These are phyloP conservation scores for Enteromius fasciolatus DNA, from an alignment of 2,797 vertebrate species.

Conservation along the genomic window DNA sequence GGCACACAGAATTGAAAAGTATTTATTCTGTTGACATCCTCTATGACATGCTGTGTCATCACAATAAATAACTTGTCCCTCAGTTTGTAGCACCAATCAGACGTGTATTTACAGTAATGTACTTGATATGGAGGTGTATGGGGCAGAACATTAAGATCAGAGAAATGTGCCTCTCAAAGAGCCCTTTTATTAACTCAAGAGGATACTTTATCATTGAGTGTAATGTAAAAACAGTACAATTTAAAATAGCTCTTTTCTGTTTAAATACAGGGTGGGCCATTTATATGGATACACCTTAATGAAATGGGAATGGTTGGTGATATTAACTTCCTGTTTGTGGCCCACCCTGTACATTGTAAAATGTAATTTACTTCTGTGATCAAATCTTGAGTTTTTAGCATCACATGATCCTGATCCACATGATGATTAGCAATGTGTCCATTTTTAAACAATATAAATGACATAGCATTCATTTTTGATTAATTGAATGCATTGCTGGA, in stretches of 20 bases:
- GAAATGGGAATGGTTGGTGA: too few relatives aligned
- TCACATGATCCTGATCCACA: neutral
- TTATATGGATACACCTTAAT: too few relatives aligned
- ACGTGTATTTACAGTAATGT: neutral
- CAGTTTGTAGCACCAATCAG: neutral
- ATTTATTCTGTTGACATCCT: neutral
- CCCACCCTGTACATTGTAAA: neutral
- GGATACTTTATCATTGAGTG: neutral
- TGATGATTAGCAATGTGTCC: too few relatives aligned
- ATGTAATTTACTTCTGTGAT: neutral
- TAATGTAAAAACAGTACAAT: neutral
- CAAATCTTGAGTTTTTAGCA: neutral
- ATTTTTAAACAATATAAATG: neutral
- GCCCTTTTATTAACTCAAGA: neutral
- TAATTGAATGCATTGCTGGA: neutral
- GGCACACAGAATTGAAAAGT: constrained; percentile 9
- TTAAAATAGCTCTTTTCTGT: neutral
- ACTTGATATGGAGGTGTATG: neutral
- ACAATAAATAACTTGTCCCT: neutral
- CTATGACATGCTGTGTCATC: neutral
- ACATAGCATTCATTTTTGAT: neutral
- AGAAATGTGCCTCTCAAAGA: neutral
- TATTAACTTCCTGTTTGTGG: too few relatives aligned
- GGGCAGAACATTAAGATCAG: neutral
- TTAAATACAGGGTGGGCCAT: neutral